These are phyloP conservation scores for Trachelipus rathkii DNA, from an alignment of 1,140 invertebrate species.

Conservation along the genomic window DNA sequence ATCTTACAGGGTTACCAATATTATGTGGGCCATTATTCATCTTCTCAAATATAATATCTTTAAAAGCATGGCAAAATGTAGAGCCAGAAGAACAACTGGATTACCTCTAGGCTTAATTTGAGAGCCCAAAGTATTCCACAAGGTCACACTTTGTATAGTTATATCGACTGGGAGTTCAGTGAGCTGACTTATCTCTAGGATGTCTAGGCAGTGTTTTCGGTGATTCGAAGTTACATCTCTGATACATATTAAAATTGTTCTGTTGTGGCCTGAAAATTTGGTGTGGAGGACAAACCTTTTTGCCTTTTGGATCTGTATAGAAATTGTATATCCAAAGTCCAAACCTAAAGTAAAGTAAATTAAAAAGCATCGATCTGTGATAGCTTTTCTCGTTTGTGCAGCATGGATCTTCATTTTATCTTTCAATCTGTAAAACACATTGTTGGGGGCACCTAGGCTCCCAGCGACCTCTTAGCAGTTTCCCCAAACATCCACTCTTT, in stretches of 20 bases:
- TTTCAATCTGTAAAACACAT: constrained; percentile 90
- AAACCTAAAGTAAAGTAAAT: constrained; percentile 95
- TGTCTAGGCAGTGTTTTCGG: constrained; percentile 56
- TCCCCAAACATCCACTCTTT: constrained; percentile 67
- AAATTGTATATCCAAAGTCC: constrained; percentile 93
- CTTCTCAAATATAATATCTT: constrained; percentile 95
- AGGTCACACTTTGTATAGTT: constrained; percentile 53
- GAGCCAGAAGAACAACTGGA: constrained; percentile 93
- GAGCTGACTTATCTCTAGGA: constrained; percentile 54
- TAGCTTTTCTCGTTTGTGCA: constrained; percentile 74
- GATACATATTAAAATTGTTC: constrained; percentile 98
- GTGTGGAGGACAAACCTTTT: constrained; percentile 97
- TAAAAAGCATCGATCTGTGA: constrained; percentile 83
- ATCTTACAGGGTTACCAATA: no score
- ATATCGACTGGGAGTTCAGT: constrained; percentile 60
- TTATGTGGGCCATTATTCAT: no score
- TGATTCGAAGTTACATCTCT: constrained; percentile 82
- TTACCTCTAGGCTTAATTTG: constrained; percentile 78
- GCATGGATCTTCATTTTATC: constrained; percentile 98
- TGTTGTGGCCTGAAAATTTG: constrained; percentile 97
- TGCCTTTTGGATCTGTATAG: constrained; percentile 87
- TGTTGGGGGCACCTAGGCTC: constrained; percentile 66
- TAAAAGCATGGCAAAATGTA: constrained; percentile 90
- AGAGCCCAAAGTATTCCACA: constrained; percentile 83
- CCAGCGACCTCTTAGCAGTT: constrained; percentile 78